phyloP scores from a whole-genome alignment of 2,797 vertebrate genomes.

The Protosalanx chinensis region DNA sequence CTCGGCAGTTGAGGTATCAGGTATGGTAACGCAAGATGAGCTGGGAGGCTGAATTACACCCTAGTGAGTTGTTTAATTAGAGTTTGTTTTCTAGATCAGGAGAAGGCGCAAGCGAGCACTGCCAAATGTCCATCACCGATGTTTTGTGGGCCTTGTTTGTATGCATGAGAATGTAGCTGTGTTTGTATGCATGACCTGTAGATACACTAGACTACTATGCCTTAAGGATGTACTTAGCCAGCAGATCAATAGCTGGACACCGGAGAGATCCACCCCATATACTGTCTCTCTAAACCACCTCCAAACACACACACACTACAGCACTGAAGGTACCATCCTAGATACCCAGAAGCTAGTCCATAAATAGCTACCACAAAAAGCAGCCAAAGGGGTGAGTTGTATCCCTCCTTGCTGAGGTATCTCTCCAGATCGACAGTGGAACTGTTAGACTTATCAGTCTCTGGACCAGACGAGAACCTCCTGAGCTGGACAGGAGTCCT shows the following conservation, averaged over 20 bases:
- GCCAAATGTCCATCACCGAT: background rate
- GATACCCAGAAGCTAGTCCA: background rate
- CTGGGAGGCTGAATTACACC: constrained; percentile 54
- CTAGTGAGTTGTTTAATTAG: constrained; percentile 62
- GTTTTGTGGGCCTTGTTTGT: background rate
- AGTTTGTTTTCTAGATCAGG: constrained; percentile 41
- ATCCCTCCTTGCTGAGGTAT: no score
- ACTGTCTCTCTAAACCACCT: no score
- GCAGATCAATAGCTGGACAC: no score
- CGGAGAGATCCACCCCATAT: no score
- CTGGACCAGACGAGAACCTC: no score
- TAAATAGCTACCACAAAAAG: background rate
- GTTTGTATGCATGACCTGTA: background rate
- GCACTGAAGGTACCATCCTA: no score
- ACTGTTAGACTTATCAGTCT: no score
- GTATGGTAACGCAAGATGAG: constrained; percentile 59
- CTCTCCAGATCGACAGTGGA: no score
- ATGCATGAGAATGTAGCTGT: background rate
- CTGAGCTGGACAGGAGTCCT: background rate
- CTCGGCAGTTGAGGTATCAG: background rate
- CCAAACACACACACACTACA: no score
- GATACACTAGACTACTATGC: no score
- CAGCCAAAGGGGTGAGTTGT: no score
- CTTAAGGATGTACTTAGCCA: no score
- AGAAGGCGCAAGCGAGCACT: constrained; percentile 10